Percentiles rank a stretch among this genome's conserved stretches.
phyloP scores from a whole-genome alignment of 2,888 invertebrate species.

The Falcaria lacertinaria region DNA sequence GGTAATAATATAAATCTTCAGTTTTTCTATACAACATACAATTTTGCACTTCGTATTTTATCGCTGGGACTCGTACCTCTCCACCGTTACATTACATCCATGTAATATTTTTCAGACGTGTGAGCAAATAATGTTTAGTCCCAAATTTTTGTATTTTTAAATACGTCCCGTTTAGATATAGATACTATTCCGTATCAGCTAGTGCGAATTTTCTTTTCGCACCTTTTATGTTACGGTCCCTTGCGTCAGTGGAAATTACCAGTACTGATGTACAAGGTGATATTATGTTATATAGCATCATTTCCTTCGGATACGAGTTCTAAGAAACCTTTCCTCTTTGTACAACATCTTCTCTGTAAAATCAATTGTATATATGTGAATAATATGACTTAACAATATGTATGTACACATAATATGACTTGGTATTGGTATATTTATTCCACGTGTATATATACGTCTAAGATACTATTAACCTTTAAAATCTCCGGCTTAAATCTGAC shows the following conservation, averaged over 20 bases:
- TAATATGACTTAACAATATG: background rate
- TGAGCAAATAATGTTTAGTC: conserved; percentile 18
- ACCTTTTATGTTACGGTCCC: background rate
- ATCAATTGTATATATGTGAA: background rate
- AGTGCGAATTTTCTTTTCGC: background rate
- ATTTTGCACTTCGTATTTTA: conserved; percentile 9
- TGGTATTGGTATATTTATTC: too few species aligned
- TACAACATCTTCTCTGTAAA: too few species aligned
- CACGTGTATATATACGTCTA: too few species aligned
- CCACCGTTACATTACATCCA: conserved; percentile 47
- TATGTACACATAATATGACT: too few species aligned
- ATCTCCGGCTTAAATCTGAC: conserved; percentile 34
- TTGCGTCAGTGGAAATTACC: background rate
- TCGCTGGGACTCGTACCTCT: conserved; percentile 47
- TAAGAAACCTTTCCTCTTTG: background rate
- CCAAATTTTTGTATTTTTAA: too few species aligned
- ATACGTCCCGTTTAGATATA: too few species aligned
- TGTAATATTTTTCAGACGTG: conserved; percentile 32
- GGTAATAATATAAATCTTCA: too few species aligned
- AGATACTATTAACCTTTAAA: conserved; percentile 28
- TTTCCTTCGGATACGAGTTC: background rate
- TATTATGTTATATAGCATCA: background rate
- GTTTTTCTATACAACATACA: background rate
- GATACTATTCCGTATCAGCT: too few species aligned
- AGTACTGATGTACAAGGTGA: background rate